phyloP scores from a whole-genome alignment of 2,113 vertebrate genomes.

The Cephalopterus ornatus region DNA sequence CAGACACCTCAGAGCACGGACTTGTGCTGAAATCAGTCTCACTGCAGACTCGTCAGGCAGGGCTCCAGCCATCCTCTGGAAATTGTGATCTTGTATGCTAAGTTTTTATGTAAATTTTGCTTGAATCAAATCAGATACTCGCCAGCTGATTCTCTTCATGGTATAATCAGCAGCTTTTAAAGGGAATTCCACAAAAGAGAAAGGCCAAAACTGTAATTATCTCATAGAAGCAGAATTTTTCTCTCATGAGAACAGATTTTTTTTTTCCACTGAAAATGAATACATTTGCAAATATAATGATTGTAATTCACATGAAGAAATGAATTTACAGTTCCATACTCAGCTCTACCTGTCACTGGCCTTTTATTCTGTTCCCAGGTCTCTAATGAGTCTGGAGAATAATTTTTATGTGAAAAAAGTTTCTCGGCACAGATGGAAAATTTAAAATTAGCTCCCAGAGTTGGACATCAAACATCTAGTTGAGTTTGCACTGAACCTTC shows the following conservation, averaged over 20 bases:
- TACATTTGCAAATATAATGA: conserved; percentile 1
- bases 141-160: conserved; percentile 35
- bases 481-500: neutral
- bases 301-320: neutral
- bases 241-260: neutral
- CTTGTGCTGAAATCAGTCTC: neutral
- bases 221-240: conserved; percentile 3
- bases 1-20: neutral
- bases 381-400: neutral
- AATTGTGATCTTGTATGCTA: neutral
- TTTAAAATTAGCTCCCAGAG: neutral
- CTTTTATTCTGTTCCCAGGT: neutral
- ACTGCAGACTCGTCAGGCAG: neutral
- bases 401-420: neutral
- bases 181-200: conserved; percentile 3
- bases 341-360: neutral
- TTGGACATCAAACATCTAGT: neutral
- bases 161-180: conserved; percentile 32
- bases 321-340: neutral
- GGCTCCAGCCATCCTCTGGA: neutral
- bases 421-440: neutral
- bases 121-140: neutral
- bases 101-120: conserved; percentile 23
- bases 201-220: conserved; percentile 35
- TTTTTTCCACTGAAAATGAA: neutral